Evolutionary conservation across 2,113 vertebrate species (phyloP), one percentile per base, ranked within the genome.

Genomic region (Miniopterus natalensis): DNA sequence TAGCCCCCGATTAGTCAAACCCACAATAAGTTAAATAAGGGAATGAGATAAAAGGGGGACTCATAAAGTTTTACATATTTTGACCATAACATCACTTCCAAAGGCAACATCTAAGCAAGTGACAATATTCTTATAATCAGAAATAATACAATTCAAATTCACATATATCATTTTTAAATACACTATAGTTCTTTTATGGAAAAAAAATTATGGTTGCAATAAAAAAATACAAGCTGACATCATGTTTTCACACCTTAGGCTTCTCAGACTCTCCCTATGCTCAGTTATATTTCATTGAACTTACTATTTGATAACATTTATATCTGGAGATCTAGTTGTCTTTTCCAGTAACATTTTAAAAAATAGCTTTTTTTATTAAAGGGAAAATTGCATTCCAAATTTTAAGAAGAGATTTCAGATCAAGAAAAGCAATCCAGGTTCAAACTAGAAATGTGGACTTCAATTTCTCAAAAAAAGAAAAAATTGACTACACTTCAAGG

Each of bases 1-100:
- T 66, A 42, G 29, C 11, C 94, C 78, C 31, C 96, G 85, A 97
- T 97, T 95, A 95, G 94, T 96, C 96, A 96, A 95, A 94, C 47
- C 77, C 92, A 89, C 53, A 94, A 71, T 88, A 77, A 96, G 79
- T 94, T 85, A 95, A 92, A 63, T 81, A 92, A 90, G 45, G 21
- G 29, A 74, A 78, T 78, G 77, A 95, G 36, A 21, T 88, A 15
- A 71, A 91, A 74, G 31, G 11, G 8, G 7, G 7, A 36, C 87
- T 65, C 40, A 36, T 93, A 73, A 96, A 84, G 59, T 92, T 93
- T 92, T 66, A 84, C 20, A 74, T 27, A 89, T 42, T 92, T 92
- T 89, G n/a, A 93, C 42, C 15, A 55, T 42, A 89, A 40, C 42
- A 66, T 74, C 20, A 65, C 6, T 92, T 92, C 45, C 47, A 55